These are phyloP conservation scores for Hoplodrina ambigua DNA, from an alignment of 2,888 invertebrate species.

Conservation along the genomic window DNA sequence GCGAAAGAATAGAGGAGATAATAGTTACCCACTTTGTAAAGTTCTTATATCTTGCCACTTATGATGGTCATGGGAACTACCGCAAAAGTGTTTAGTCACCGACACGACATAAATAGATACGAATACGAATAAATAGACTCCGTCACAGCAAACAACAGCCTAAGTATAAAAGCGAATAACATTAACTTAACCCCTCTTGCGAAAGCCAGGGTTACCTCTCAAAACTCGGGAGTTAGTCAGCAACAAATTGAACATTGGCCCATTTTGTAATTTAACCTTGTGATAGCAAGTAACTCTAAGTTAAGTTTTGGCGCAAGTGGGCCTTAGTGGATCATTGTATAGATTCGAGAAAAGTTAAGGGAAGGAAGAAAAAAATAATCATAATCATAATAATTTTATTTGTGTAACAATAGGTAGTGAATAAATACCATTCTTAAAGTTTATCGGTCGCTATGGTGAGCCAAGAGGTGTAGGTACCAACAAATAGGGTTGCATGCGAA, in stretches of 20 bases:
- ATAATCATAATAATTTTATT: too few species aligned
- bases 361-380: neutral
- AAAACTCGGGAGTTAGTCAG: too few species aligned
- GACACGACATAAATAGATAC: neutral
- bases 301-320: neutral
- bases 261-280: neutral
- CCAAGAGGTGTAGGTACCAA: too few species aligned
- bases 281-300: too few species aligned
- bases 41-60: neutral
- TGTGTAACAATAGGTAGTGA: too few species aligned
- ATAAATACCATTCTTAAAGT: too few species aligned
- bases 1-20: neutral
- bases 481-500: too few species aligned
- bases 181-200: neutral
- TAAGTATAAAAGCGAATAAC: neutral
- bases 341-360: neutral
- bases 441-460: too few species aligned
- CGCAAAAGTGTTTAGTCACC: constrained; percentile 1
- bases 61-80: constrained; percentile 4
- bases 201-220: neutral
- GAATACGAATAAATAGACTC: neutral
- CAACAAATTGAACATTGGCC: too few species aligned
- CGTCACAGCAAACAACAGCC: constrained; percentile 6
- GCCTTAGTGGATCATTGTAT: neutral
- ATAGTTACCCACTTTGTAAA: neutral